Conservation (phyloP, 2,113 vertebrate species). For the Mionectes macconnelli region DNA sequence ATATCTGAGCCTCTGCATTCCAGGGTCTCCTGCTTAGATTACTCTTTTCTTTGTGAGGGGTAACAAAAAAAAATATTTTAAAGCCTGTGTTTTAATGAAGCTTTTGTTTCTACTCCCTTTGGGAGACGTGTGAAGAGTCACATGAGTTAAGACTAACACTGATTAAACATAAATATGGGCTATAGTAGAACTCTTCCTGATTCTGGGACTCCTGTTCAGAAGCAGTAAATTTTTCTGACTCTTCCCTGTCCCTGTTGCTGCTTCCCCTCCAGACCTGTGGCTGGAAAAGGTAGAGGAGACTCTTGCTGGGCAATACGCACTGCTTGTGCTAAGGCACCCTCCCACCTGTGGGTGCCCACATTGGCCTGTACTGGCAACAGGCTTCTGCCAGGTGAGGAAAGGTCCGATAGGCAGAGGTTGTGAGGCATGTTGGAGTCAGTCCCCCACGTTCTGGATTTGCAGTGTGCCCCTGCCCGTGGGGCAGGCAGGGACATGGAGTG, state of each 20-base stretch:
- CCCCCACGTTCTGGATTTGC: fast-evolving
- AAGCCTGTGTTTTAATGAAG: background rate
- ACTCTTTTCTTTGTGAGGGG: background rate
- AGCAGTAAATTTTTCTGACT: background rate
- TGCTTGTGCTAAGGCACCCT: too few species aligned
- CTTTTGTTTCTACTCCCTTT: background rate
- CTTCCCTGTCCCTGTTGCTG: background rate
- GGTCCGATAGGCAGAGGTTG: background rate
- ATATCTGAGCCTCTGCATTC: background rate
- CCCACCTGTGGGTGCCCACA: fast-evolving
- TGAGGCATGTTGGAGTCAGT: fast-evolving
- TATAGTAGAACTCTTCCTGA: background rate
- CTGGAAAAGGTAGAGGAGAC: background rate
- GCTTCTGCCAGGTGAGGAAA: background rate
- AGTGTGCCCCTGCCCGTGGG: background rate
- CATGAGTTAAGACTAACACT: background rate
- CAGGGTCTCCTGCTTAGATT: background rate
- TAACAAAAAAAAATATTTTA: background rate
- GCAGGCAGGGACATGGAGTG: fast-evolving
- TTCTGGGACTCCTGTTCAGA: background rate
- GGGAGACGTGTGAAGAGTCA: background rate
- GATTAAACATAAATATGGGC: background rate
- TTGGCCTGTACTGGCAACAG: fast-evolving
- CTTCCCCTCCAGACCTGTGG: background rate
- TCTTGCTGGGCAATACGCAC: background rate